These are phyloP conservation scores for Electrona antarctica DNA, from an alignment of 2,113 vertebrate genomes.

Conservation along the genomic window DNA sequence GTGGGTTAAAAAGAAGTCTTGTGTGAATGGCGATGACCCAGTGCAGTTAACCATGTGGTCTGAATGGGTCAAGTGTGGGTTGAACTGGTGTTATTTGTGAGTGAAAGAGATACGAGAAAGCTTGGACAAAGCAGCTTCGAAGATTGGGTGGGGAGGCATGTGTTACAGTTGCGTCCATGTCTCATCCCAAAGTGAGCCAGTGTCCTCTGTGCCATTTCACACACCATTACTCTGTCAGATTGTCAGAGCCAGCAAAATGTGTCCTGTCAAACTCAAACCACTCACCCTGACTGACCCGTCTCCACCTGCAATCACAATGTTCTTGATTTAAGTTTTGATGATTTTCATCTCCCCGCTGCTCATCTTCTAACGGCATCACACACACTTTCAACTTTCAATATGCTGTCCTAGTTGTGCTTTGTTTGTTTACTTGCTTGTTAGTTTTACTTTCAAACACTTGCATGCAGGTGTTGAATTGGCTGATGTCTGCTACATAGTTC, in stretches of 20 bases:
- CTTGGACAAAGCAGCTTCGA: neutral
- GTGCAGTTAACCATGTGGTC: too few relatives aligned
- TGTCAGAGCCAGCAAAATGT: neutral
- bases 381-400: constrained; percentile 12
- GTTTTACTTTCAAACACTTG: too few relatives aligned
- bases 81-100: too few relatives aligned
- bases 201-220: constrained; percentile 32
- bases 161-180: neutral
- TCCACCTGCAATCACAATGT: neutral
- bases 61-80: too few relatives aligned
- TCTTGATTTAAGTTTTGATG: neutral
- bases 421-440: too few relatives aligned
- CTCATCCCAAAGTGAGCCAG: constrained; percentile 8
- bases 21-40: too few relatives aligned
- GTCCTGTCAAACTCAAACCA: neutral
- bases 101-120: neutral
- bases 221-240: constrained; percentile 21
- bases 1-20: too few relatives aligned
- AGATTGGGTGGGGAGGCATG: neutral
- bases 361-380: neutral
- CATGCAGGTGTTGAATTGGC: too few relatives aligned
- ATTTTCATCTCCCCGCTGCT: neutral
- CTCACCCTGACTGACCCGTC: constrained; percentile 9
- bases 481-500: neutral
- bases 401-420: constrained; percentile 1